Evolutionary conservation across 2,113 vertebrate species (phyloP), one percentile per base, ranked within the genome.

Genomic region (Zonotrichia leucophrys): DNA sequence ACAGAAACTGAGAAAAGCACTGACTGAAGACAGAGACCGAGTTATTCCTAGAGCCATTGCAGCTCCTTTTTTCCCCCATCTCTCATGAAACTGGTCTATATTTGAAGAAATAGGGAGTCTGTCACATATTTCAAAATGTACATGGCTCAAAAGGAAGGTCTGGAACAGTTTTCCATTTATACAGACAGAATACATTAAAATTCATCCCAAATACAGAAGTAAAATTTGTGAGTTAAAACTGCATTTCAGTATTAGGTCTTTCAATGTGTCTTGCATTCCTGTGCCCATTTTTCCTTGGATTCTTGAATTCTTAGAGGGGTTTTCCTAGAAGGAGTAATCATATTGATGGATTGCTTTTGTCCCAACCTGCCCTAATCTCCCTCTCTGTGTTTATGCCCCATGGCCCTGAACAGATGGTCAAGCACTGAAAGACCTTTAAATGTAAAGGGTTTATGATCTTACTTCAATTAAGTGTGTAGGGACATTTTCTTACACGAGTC

Each of bases 381-480:
- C 49, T 88, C 84, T 76, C 56, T 31, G 58, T 74, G 78, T 94
- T 94, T 68, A 35, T 91, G 68, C 52, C 91, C 92, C 39, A 3
- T 69, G 82, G 13, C 89, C 72, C 81, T 86, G 95, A 94, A 80
- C 96, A 97, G 95, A 96, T 96, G 96, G 96, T 70, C 63, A 95
- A 85, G 82, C 83, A 55, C 79, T 77, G 68, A 44, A 91, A 96
- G 96, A 94, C 84, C 84, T 95, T 96, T 94, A 94, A 49, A 95
- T 80, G 41, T 94, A 96, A 96, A 95, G 96, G 79, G 91, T 95
- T 96, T 97, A 96, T 77, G 87, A 77, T 95, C 96, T 96, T 96
- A 94, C 63, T 69, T 83, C 68, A 56, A n/a, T 93, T 92, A 88
- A 87, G 70, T 47, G 81, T 70, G 33, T 66, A 56, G 87, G 41